Evolutionary conservation across 2,797 vertebrate species (phyloP).

Genomic region (Threskiornis aethiopicus): DNA sequence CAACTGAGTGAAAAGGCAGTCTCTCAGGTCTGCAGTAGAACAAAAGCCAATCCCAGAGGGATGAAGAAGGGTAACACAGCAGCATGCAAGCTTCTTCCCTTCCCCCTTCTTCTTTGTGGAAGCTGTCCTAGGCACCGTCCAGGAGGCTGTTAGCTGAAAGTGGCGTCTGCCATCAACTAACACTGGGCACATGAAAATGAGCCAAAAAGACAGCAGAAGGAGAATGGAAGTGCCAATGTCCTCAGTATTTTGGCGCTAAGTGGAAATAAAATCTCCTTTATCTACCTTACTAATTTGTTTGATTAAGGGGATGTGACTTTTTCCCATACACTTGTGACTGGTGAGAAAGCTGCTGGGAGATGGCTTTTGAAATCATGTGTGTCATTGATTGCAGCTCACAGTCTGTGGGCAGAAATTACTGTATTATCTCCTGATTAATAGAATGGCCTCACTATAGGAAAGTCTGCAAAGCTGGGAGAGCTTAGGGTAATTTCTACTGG

Average conservation of each 20-base stretch:
- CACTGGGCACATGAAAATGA: background rate
- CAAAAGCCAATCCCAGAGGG: constrained; percentile 42
- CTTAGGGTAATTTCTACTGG: background rate
- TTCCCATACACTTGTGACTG: background rate
- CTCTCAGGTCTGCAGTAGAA: constrained; percentile 49
- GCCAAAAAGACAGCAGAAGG: constrained; percentile 57
- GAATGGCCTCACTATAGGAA: background rate
- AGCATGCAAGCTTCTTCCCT: constrained; percentile 16
- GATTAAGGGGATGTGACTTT: constrained; percentile 29
- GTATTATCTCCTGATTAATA: background rate
- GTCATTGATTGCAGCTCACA: background rate
- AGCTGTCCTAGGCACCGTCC: constrained; percentile 21
- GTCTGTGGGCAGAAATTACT: background rate
- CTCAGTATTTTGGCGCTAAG: background rate
- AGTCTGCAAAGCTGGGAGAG: background rate
- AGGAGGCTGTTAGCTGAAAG: constrained; percentile 34
- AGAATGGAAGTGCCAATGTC: constrained; percentile 37
- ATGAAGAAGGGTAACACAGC: background rate
- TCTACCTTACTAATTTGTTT: constrained; percentile 46
- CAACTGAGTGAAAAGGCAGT: constrained; percentile 59
- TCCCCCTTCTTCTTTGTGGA: background rate
- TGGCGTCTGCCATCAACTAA: background rate
- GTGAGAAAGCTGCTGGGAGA: background rate
- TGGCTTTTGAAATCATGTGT: background rate
- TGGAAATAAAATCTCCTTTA: constrained; percentile 32